Evolutionary conservation across 2,113 vertebrate species (phyloP).

Genomic region (Elephas maximus): DNA sequence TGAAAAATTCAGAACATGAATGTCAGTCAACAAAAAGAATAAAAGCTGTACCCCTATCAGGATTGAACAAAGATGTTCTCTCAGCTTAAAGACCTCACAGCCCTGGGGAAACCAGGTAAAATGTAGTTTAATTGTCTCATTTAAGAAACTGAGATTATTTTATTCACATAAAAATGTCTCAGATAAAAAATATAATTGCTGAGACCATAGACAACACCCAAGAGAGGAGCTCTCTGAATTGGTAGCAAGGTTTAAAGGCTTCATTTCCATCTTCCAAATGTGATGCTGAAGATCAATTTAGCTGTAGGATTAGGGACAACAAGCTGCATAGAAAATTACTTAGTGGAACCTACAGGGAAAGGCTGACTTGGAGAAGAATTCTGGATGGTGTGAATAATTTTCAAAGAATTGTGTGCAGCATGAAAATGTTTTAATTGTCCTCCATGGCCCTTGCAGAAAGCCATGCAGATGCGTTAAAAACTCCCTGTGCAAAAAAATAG

Average conservation of each 20-base stretch:
- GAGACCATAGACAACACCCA: slow-evolving; percentile 25
- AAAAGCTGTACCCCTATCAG: not conserved
- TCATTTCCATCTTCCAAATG: not conserved
- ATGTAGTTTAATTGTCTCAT: slow-evolving; percentile 33
- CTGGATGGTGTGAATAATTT: too few relatives aligned
- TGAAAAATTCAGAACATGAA: not conserved
- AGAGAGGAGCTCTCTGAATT: not conserved
- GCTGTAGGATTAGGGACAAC: not conserved
- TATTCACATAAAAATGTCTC: slow-evolving; percentile 49
- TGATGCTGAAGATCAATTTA: not conserved
- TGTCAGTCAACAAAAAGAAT: not conserved
- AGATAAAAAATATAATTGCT: not conserved
- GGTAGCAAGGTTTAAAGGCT: not conserved
- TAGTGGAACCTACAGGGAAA: not conserved
- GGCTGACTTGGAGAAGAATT: not conserved
- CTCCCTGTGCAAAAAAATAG: fast-evolving
- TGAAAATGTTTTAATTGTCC: too few relatives aligned
- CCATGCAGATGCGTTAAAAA: fast-evolving
- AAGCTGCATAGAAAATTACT: not conserved
- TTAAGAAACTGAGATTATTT: slow-evolving; percentile 53
- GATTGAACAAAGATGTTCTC: not conserved
- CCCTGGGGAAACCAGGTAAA: slow-evolving; percentile 7
- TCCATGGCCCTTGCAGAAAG: fast-evolving
- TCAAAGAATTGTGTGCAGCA: not conserved
- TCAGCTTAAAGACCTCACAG: not conserved